Evolutionary conservation across 2,797 vertebrate species (phyloP), one percentile per base, ranked within the genome.

Genomic region (Cuculus canorus): DNA sequence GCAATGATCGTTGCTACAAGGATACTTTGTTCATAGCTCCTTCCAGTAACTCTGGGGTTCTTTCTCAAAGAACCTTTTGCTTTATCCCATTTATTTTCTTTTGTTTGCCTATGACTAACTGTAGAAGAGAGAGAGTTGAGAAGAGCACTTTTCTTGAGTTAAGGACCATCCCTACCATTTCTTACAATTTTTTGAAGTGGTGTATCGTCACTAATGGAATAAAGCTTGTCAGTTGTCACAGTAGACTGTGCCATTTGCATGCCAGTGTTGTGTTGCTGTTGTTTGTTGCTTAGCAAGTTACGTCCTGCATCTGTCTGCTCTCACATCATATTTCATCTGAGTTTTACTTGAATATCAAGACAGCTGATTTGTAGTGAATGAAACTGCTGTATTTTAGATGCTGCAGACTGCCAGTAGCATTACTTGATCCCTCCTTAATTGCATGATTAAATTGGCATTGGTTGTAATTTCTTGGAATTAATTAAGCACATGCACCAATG

Each of bases 381-480:
- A 53, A 77, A 82, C 88, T 69, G 61, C 75, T 95, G 16, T 88
- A 73, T 53, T 64, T 93, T 54, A 45, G 37, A 54, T 54, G 84
- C 79, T 86, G 61, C 45, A 92, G 63, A 37, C 64, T 94, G 60
- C 53, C 90, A 48, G 19, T 43, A 28, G 53, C 73, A 14, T 77
- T 89, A 50, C 75, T 60, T 52, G 57, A 76, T 71, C 70, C 45
- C 84, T 82, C 88, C 59, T 81, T 48, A 92, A 79, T 2, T 96
- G 95, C 96, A 96, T 97, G 96, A 61, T 56, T 91, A 27, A 91
- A 48, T 80, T 96, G 77, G 95, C 95, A 89, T 93, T 95, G 95
- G 90, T 95, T 91, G 59, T 90, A 90, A 94, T 94, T 96, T 95
- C 95, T 96, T 93, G 78, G 70, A 88, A 75, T 68, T 71, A 73